Percentiles rank a stretch among this genome's conserved stretches.
These are phyloP conservation scores for Drosophila eohydei DNA, from an alignment of 2,888 invertebrate species.

Conservation along the genomic window DNA sequence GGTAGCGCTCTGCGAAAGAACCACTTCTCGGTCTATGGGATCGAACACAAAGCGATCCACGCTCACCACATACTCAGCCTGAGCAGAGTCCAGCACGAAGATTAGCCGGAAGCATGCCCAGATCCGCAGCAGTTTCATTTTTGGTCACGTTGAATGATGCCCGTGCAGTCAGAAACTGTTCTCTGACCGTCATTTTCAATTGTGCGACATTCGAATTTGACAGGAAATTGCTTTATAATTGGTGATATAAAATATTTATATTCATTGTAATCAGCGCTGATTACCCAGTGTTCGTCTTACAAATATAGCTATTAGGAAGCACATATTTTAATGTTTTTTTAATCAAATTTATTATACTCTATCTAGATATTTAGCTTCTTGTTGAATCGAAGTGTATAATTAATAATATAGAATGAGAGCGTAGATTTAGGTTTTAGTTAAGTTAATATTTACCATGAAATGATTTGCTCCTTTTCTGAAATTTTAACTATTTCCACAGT, in stretches of 20 bases:
- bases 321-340: too few relatives aligned
- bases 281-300: background rate
- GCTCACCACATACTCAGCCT: slow-evolving; percentile 35
- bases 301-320: background rate
- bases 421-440: too few relatives aligned
- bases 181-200: background rate
- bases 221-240: slow-evolving; percentile 24
- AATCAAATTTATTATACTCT: too few relatives aligned
- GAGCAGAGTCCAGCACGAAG: background rate
- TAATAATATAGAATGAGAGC: too few relatives aligned
- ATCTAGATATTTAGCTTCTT: too few relatives aligned
- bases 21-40: slow-evolving; percentile 34
- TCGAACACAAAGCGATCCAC: slow-evolving; percentile 54
- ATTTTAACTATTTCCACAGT: too few relatives aligned
- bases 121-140: slow-evolving; percentile 21
- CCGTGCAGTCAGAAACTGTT: background rate
- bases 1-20: slow-evolving; percentile 35
- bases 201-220: background rate
- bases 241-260: background rate
- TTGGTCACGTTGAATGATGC: background rate
- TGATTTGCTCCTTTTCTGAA: too few relatives aligned
- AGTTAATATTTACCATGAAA: too few relatives aligned
- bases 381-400: too few relatives aligned
- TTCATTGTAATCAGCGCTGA: background rate
- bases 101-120: slow-evolving; percentile 7